A percentile compares a stretch with the other conserved stretches of the same genome.
phyloP scores from a whole-genome alignment of 2,113 vertebrate species.

The Galeopterus variegatus region DNA sequence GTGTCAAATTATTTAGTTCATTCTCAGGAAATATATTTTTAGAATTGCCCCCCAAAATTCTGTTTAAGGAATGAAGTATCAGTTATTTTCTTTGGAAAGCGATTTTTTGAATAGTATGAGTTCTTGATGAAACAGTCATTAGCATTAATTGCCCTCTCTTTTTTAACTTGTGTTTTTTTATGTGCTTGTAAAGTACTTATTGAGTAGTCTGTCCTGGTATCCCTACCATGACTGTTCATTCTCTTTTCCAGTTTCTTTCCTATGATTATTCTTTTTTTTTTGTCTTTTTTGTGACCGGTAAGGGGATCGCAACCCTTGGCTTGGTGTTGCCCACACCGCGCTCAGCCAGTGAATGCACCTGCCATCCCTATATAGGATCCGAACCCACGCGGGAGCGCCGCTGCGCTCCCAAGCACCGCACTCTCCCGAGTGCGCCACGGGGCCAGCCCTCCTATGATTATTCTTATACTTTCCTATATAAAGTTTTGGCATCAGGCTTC shows the following conservation, averaged over 20 bases:
- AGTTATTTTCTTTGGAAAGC: conserved; percentile 60
- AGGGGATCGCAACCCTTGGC: too few species aligned
- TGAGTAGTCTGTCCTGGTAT: neutral
- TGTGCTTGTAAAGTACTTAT: neutral
- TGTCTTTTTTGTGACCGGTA: too few species aligned
- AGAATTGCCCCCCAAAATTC: conserved; percentile 59
- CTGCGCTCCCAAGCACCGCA: too few species aligned
- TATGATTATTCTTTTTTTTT: conserved; percentile 9
- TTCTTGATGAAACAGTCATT: neutral
- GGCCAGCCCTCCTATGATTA: neutral
- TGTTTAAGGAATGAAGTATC: conserved; percentile 29
- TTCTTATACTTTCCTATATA: conserved; percentile 6
- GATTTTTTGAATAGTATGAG: neutral
- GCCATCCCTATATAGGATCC: too few species aligned
- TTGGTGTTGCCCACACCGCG: too few species aligned
- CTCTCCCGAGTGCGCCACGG: too few species aligned
- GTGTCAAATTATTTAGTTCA: conserved; percentile 28
- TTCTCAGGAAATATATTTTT: conserved; percentile 65
- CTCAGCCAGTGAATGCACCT: too few species aligned
- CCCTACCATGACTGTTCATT: conserved; percentile 6
- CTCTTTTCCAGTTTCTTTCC: conserved; percentile 16
- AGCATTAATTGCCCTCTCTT: neutral
- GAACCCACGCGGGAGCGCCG: too few species aligned
- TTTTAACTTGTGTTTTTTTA: conserved; percentile 19
- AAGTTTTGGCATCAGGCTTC: neutral